Percentiles rank a stretch among this genome's conserved stretches.
Evolutionary conservation across 2,113 vertebrate species (phyloP).

Genomic region (Ciconia maguari): DNA sequence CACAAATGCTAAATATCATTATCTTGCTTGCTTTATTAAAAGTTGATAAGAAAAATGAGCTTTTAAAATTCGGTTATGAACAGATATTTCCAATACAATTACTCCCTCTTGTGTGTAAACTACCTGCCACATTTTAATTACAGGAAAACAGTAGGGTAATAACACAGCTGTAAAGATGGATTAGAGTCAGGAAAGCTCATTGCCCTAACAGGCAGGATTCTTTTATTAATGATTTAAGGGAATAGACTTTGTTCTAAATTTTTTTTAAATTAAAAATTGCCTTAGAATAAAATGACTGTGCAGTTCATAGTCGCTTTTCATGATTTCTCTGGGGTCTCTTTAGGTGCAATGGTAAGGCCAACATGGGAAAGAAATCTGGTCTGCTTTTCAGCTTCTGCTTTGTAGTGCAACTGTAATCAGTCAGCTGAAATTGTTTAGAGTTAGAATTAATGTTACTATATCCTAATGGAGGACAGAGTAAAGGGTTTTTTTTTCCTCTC

Average conservation of each 20-base stretch:
- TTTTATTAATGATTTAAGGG: constrained; percentile 48
- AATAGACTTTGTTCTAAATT: not conserved
- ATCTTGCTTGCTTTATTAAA: constrained; percentile 64
- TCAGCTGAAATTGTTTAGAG: constrained; percentile 12
- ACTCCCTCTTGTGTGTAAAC: constrained; percentile 69
- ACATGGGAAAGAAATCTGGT: not conserved
- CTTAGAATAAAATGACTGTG: not conserved
- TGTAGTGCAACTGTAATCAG: not conserved
- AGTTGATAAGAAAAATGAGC: constrained; percentile 62
- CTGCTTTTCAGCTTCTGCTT: not conserved
- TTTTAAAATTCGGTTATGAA: constrained; percentile 66
- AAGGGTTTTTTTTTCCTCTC: not conserved
- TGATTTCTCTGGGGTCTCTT: not conserved
- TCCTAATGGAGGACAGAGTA: not conserved
- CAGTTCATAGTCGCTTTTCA: not conserved
- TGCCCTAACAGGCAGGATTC: constrained; percentile 25
- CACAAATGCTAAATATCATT: constrained; percentile 39
- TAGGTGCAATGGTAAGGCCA: not conserved
- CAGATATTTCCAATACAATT: constrained; percentile 68
- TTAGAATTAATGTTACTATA: constrained; percentile 1
- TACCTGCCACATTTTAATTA: constrained; percentile 74
- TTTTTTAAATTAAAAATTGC: not conserved
- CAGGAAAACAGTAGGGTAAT: constrained; percentile 41
- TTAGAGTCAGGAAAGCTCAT: constrained; percentile 31
- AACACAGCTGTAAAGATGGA: constrained; percentile 43